phyloP scores from a whole-genome alignment of 2,888 invertebrate species.

The Epicampocera succincta region DNA sequence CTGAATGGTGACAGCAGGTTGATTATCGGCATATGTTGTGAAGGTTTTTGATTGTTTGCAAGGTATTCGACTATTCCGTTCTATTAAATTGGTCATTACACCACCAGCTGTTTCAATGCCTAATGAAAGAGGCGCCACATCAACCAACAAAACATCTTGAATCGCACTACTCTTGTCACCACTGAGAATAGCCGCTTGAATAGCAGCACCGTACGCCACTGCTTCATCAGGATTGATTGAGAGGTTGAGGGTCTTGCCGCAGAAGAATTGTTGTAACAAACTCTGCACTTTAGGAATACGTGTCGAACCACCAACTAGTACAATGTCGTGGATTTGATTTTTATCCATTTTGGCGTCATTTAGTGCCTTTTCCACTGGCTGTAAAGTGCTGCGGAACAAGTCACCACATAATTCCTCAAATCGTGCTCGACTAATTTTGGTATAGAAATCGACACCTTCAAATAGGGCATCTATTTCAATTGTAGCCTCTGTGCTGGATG shows the following conservation, averaged over 20 bases:
- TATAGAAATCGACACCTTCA: slow-evolving; percentile 88
- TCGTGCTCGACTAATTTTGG: slow-evolving; percentile 87
- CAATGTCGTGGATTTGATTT: slow-evolving; percentile 88
- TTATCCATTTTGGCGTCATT: slow-evolving; percentile 91
- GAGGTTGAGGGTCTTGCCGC: slow-evolving; percentile 87
- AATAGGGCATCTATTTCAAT: slow-evolving; percentile 89
- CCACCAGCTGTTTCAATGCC: slow-evolving; percentile 91
- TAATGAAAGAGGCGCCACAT: slow-evolving; percentile 86
- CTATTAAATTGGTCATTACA: slow-evolving; percentile 90
- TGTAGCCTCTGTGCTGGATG: slow-evolving; percentile 89
- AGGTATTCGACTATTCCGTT: slow-evolving; percentile 87
- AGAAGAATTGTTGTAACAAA: slow-evolving; percentile 88
- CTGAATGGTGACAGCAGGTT: slow-evolving; percentile 88
- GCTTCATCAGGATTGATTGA: slow-evolving; percentile 91
- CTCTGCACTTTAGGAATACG: slow-evolving; percentile 90
- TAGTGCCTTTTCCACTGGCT: slow-evolving; percentile 90
- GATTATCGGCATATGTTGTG: slow-evolving; percentile 91
- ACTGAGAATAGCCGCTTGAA: slow-evolving; percentile 87
- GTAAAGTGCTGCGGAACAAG: slow-evolving; percentile 87
- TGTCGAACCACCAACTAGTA: slow-evolving; percentile 91
- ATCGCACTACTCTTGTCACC: slow-evolving; percentile 87
- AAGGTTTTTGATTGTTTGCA: slow-evolving; percentile 88
- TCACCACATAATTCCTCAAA: slow-evolving; percentile 89
- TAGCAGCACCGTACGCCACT: slow-evolving; percentile 89
- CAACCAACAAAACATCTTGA: slow-evolving; percentile 87